phyloP scores from a whole-genome alignment of 2,888 invertebrate species.

The Amblyjoppa fuscipennis region DNA sequence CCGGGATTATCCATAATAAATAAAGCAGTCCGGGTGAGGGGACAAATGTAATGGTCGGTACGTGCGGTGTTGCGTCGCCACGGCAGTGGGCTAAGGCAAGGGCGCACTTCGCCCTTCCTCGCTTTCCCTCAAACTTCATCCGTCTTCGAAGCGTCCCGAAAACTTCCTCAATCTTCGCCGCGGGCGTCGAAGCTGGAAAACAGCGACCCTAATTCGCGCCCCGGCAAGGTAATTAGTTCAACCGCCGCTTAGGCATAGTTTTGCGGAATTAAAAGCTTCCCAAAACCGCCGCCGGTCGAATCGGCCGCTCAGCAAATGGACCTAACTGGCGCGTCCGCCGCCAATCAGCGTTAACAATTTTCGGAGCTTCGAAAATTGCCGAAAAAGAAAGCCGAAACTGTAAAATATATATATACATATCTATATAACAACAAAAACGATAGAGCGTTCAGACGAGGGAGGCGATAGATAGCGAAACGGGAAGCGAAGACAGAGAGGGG shows the following conservation, averaged over 20 bases:
- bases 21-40: slow-evolving; percentile 67
- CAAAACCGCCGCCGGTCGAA: slow-evolving; percentile 15
- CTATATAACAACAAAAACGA: not conserved
- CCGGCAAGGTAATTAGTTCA: not conserved
- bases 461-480: slow-evolving; percentile 44
- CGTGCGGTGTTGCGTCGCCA: slow-evolving; percentile 44
- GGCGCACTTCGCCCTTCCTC: not conserved
- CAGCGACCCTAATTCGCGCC: not conserved
- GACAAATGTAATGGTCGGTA: slow-evolving; percentile 66
- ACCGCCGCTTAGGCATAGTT: slow-evolving; percentile 15
- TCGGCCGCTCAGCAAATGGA: not conserved
- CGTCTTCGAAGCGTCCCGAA: slow-evolving; percentile 3
- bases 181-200: not conserved
- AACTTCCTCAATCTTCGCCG: not conserved
- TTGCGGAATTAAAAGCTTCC: slow-evolving; percentile 49
- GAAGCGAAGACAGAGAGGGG: slow-evolving; percentile 45
- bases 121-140: slow-evolving; percentile 35
- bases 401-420: not conserved
- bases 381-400: slow-evolving; percentile 23
- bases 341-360: slow-evolving; percentile 46
- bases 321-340: not conserved
- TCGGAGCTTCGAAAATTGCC: slow-evolving; percentile 41
- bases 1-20: slow-evolving; percentile 77
- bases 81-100: slow-evolving; percentile 18
- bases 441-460: not conserved